Percentiles rank a stretch among this genome's conserved stretches.
These are phyloP conservation scores for Diadema setosum DNA, from an alignment of 35 echinoderm and acorn worm species.

Conservation along the genomic window DNA sequence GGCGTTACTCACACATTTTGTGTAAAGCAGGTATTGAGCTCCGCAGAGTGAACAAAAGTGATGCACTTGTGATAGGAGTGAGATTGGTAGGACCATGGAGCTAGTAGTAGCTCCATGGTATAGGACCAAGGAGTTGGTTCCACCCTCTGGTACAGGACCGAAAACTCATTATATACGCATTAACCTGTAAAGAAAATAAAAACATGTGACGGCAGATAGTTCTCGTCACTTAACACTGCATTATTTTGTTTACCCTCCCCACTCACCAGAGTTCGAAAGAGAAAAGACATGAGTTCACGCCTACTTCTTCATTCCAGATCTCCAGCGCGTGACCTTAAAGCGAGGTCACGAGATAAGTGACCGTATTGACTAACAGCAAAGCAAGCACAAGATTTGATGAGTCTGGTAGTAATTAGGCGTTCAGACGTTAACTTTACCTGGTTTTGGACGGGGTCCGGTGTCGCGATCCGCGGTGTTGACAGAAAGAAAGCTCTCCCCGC, in stretches of 20 bases:
- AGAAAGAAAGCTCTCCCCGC: not conserved
- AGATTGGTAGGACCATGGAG: too few relatives aligned
- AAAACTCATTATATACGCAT: not conserved
- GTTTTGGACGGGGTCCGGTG: not conserved
- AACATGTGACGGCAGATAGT: too few relatives aligned
- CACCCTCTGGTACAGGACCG: too few relatives aligned
- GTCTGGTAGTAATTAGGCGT: conserved; percentile 1
- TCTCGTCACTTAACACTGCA: not conserved
- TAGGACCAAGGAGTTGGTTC: too few relatives aligned
- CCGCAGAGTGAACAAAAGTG: too few relatives aligned
- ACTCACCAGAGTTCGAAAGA: not conserved
- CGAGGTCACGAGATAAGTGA: not conserved
- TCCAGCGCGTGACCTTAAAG: not conserved
- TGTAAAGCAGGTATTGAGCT: too few relatives aligned
- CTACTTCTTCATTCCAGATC: not conserved
- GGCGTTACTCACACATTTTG: too few relatives aligned
- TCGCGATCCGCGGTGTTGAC: not conserved
- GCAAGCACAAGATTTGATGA: too few relatives aligned
- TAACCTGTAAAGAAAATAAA: not conserved
- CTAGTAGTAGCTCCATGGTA: too few relatives aligned
- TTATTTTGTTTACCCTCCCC: not conserved
- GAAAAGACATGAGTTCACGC: not conserved
- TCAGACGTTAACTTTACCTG: not conserved
- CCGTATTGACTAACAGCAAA: too few relatives aligned
- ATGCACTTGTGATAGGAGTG: too few relatives aligned